Conservation (phyloP, 2,888 invertebrate genomes). For the Pogonocherus hispidulus region DNA sequence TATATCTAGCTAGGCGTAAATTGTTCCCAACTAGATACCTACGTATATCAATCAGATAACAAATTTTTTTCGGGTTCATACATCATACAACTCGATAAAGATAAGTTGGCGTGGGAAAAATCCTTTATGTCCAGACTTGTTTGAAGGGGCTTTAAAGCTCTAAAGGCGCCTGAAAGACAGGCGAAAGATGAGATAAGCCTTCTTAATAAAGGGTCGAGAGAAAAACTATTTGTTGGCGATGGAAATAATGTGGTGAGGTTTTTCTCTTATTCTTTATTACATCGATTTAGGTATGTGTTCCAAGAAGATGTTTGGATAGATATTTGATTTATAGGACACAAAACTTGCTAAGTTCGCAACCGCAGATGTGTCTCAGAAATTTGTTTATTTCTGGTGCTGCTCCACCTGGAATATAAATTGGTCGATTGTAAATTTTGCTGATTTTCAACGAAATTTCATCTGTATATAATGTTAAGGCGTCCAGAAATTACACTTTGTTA, state of each 20-base stretch:
- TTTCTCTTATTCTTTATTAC: background rate
- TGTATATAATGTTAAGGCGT: too few species aligned
- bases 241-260: background rate
- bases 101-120: constrained; percentile 14
- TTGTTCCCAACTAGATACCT: too few species aligned
- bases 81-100: constrained; percentile 11
- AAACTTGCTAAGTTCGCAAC: too few species aligned
- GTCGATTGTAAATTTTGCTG: too few species aligned
- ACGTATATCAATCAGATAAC: background rate
- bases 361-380: too few species aligned
- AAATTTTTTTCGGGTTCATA: background rate
- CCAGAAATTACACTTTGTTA: too few species aligned
- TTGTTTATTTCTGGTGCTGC: too few species aligned
- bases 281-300: background rate
- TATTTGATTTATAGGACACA: too few species aligned
- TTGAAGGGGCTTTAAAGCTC: background rate
- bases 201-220: background rate
- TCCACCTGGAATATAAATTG: too few species aligned
- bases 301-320: too few species aligned
- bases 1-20: too few species aligned
- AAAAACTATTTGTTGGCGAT: background rate
- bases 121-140: constrained; percentile 13
- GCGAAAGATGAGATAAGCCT: constrained; percentile 9
- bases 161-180: background rate
- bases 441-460: too few species aligned